Base-by-base conservation (phyloP, 2,113 vertebrate genomes). In the Melanocharis versteri region DNA sequence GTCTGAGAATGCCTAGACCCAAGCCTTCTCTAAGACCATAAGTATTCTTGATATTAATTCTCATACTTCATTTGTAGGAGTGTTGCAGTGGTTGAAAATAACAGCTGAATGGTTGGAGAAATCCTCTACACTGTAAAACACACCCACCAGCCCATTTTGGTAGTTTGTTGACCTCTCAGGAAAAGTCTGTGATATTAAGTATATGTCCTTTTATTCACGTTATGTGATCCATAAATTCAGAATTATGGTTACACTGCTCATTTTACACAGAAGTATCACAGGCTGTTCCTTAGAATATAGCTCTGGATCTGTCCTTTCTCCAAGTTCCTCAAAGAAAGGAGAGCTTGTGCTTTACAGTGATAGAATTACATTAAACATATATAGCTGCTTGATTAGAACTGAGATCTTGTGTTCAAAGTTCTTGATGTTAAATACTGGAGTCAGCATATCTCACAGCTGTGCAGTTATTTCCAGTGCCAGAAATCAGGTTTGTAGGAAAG, bases 401-500 rank as follows among this genome's bases (percentile, higher is more conserved):
- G 54, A 60, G 51, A 89, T 71, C 54, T 81, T 89, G 24, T 61
- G 39, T 71, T 97, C 58, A 35, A 57, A 71, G 51, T 77, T 81
- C 68, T 75, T 64, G 68, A 58, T 70, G 62, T 30, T 90, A 48
- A 75, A 87, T 27, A 75, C 51, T 73, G 28, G 15, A 86, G 85
- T 90, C 86, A 95, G 77, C 72, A 86, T 16, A 64, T 83, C 64
- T 61, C 62, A 92, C 85, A 93, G 83, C 88, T 90, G 71, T 83
- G 94, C 60, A 68, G 77, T 93, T 94, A 87, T 91, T 93, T 94
- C 91, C 70, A 93, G 72, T 56, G 68, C 44, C 66, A 91, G 80
- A 84, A 92, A 83, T 75, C 78, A 86, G 71, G 12, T 73, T 93
- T 86, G 90, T 84, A 75, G 64, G 28, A 64, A 93, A 88, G 77